Evolutionary conservation across 2,113 vertebrate genomes (phyloP).

Genomic region (Mus spicilegus): DNA sequence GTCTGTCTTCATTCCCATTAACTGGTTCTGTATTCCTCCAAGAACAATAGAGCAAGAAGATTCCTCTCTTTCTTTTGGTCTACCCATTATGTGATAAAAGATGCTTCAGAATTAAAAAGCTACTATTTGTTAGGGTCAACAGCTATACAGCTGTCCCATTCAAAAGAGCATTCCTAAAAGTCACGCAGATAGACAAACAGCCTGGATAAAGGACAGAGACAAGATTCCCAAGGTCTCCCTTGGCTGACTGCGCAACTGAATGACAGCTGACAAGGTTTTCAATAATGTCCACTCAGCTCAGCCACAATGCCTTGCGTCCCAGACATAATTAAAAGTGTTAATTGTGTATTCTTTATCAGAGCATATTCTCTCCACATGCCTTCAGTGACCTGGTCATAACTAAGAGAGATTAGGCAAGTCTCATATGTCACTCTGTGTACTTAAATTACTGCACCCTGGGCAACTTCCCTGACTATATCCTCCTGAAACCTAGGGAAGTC

Average conservation of each 20-base stretch:
- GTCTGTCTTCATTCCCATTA: constrained; percentile 35
- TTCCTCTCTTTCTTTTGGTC: background rate
- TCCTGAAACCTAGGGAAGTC: constrained; percentile 78
- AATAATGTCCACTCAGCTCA: constrained; percentile 76
- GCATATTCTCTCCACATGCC: constrained; percentile 85
- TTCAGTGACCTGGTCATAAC: constrained; percentile 85
- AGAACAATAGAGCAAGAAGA: constrained; percentile 61
- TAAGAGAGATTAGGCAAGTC: constrained; percentile 81
- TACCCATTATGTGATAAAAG: constrained; percentile 66
- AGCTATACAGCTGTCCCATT: constrained; percentile 76
- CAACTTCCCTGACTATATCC: constrained; percentile 64
- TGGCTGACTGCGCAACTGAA: constrained; percentile 76
- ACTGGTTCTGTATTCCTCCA: constrained; percentile 6
- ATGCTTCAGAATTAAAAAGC: constrained; percentile 68
- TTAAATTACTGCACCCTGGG: constrained; percentile 80
- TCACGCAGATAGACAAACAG: constrained; percentile 82
- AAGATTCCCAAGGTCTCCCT: constrained; percentile 78
- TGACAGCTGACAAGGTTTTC: constrained; percentile 83
- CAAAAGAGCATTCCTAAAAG: constrained; percentile 74
- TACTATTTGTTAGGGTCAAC: constrained; percentile 80
- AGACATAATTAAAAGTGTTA: constrained; percentile 85
- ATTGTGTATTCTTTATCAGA: constrained; percentile 84
- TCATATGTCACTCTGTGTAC: constrained; percentile 79
- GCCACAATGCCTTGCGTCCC: constrained; percentile 74
- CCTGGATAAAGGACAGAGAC: constrained; percentile 81